phyloP scores from a whole-genome alignment of 2,113 vertebrate genomes.

The Hipposideros armiger region DNA sequence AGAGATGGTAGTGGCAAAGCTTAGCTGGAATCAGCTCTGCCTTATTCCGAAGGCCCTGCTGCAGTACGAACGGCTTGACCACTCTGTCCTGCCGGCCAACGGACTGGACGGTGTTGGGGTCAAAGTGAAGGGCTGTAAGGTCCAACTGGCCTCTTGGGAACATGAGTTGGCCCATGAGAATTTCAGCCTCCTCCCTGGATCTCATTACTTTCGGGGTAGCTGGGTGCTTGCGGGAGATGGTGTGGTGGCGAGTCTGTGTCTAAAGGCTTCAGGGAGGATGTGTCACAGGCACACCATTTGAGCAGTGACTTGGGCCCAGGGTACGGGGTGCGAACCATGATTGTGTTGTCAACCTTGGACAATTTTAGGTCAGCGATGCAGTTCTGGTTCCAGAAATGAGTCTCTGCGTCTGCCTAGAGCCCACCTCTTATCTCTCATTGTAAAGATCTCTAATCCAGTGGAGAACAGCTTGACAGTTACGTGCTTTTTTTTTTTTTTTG shows the following conservation, averaged over 20 bases:
- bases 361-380: not conserved
- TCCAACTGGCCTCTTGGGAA: not conserved
- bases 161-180: not conserved
- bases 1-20: not conserved
- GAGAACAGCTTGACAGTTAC: not conserved
- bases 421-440: rapidly evolving
- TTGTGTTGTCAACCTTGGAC: not conserved
- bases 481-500: not conserved
- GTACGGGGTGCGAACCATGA: too few species aligned
- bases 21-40: not conserved
- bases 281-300: not conserved
- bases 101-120: too few species aligned
- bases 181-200: too few species aligned
- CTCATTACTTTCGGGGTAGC: not conserved
- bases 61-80: too few species aligned
- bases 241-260: rapidly evolving
- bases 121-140: too few species aligned
- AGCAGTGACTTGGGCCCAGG: not conserved
- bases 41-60: rapidly evolving
- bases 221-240: not conserved
- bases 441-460: too few species aligned
- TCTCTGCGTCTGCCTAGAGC: not conserved
- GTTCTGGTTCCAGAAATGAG: not conserved
- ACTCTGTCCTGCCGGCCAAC: not conserved
- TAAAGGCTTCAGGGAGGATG: not conserved